Conservation (phyloP, 2,797 vertebrate species). For the Aphelocoma californica region DNA sequence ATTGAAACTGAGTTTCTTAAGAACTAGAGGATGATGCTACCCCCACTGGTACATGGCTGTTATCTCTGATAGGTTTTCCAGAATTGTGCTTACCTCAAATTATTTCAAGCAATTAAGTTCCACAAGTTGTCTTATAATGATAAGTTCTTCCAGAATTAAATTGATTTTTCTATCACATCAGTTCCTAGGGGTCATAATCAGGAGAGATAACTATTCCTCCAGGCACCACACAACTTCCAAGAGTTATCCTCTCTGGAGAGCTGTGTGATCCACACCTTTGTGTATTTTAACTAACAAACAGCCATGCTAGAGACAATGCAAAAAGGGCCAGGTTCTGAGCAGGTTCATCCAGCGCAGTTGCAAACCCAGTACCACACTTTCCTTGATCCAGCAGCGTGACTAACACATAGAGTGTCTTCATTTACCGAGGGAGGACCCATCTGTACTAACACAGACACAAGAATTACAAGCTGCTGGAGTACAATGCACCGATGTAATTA, state of each 20-base stretch:
- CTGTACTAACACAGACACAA: neutral
- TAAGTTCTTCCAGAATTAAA: neutral
- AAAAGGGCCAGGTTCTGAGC: neutral
- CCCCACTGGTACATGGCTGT: neutral
- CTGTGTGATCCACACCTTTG: neutral
- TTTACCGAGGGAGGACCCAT: neutral
- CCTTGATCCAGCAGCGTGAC: neutral
- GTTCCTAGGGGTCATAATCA: neutral
- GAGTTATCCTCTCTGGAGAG: neutral
- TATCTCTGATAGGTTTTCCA: neutral
- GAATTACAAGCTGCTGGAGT: neutral
- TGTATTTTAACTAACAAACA: neutral
- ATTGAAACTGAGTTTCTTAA: neutral
- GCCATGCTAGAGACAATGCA: neutral
- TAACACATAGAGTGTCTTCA: neutral
- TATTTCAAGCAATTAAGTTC: slow-evolving; percentile 10
- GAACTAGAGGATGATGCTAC: neutral
- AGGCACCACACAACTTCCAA: neutral
- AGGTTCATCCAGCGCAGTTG: neutral
- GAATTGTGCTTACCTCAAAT: slow-evolving; percentile 2
- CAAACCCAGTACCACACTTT: neutral
- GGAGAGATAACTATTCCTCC: neutral
- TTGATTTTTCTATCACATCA: neutral
- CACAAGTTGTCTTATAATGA: neutral
- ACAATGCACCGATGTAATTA: neutral